These are phyloP conservation scores for Parus major DNA, from an alignment of 2,113 vertebrate species.

Conservation along the genomic window DNA sequence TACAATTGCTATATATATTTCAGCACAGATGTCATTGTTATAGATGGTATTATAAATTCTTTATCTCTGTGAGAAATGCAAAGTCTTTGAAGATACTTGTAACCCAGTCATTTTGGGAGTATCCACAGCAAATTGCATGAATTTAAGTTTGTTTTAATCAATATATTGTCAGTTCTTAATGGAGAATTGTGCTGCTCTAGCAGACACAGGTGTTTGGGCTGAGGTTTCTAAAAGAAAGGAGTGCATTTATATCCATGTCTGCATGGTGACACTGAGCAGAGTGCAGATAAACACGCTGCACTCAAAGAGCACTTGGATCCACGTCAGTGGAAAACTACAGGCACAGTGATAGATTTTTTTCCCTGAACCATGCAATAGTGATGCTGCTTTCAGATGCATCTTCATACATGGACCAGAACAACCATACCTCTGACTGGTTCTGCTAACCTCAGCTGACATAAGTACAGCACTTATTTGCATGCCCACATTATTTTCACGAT, in stretches of 20 bases:
- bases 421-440: not conserved
- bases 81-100: not conserved
- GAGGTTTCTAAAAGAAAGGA: not conserved
- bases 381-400: not conserved
- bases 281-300: not conserved
- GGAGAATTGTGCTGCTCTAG: not conserved
- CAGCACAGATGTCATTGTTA: slow-evolving; percentile 2
- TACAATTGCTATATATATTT: slow-evolving; percentile 40
- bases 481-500: not conserved
- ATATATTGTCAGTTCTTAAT: not conserved
- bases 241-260: not conserved
- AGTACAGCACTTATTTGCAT: not conserved
- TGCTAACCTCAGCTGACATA: not conserved
- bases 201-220: not conserved
- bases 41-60: slow-evolving; percentile 5
- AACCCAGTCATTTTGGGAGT: not conserved
- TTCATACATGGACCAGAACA: not conserved
- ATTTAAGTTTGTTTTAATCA: not conserved
- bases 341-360: not conserved
- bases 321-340: not conserved
- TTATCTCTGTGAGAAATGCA: not conserved
- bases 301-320: not conserved
- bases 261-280: not conserved
- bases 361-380: not conserved
- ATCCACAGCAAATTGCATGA: not conserved